phyloP scores from a whole-genome alignment of 2,113 vertebrate species.

The Podilymbus podiceps region DNA sequence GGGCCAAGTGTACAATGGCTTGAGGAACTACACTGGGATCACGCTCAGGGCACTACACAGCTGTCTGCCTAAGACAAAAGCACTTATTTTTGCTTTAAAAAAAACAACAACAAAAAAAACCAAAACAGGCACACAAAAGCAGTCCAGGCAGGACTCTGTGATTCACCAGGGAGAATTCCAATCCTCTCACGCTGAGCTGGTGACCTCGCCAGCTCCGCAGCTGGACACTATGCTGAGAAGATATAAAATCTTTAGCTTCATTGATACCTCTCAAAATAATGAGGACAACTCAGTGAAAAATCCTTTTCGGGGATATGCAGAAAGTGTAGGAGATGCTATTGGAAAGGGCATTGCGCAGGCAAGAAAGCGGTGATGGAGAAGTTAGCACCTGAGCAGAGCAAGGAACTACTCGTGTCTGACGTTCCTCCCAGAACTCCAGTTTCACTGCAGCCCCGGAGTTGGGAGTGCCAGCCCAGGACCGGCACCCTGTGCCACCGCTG shows the following conservation, averaged over 20 bases:
- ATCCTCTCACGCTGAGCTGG: background rate
- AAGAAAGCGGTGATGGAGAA: background rate
- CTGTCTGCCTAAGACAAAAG: background rate
- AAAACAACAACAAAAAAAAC: background rate
- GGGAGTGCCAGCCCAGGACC: background rate
- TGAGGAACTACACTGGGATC: background rate
- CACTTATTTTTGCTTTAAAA: background rate
- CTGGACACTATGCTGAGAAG: background rate
- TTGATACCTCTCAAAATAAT: background rate
- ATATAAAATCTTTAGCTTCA: background rate
- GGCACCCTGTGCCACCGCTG: background rate
- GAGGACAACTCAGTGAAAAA: background rate
- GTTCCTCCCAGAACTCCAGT: background rate
- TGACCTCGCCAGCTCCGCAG: background rate
- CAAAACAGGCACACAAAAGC: background rate
- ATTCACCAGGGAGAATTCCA: background rate
- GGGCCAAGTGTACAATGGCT: background rate
- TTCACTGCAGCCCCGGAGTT: background rate
- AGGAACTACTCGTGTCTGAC: rapidly evolving
- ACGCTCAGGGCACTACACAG: background rate
- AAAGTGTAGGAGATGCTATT: background rate
- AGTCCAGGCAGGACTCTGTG: background rate
- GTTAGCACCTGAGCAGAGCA: background rate
- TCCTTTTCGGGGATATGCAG: background rate
- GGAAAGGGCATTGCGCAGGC: background rate